Evolutionary conservation across 2,797 vertebrate genomes (phyloP), one percentile per base, ranked within the genome.

Genomic region (Anniella stebbinsi): DNA sequence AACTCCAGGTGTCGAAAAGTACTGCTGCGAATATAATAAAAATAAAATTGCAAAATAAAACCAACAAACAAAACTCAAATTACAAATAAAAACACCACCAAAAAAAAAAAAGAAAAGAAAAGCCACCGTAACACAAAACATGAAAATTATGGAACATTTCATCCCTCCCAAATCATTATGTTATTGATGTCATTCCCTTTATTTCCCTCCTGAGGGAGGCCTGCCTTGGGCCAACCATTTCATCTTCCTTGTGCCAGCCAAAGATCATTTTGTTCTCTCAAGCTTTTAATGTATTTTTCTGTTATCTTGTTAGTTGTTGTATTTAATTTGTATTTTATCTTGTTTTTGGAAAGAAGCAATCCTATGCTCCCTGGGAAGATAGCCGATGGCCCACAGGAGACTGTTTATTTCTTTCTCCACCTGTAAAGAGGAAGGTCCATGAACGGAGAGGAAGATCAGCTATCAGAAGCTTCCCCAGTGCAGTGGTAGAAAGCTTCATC

Each of bases 21-120:
- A 89, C 91, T 95, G 89, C 94, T 96, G 92, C 92, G 92, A 97
- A 93, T 57, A 95, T 89, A 72, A n/a, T 2, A 89, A 70, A 45
- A 38, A 18, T 21, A 80, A 57, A n/a, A 90, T 88, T 88, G 90
- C 57, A 69, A 85, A 72, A 4, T 41, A 57, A 12, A 0, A 57
- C 15, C 78, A 57, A 80, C 9, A 54, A 17, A 57, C 36, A 23
- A 2, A 23, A 41, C 57, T 57, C 87, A 88, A 1, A 83, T 41
- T 25, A 6, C 54, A 36, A n/a, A n/a, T n/a, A n/a, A n/a, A n/a
- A n/a, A n/a, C n/a, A n/a, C n/a, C n/a, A n/a, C n/a, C n/a, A n/a
- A n/a, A n/a, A n/a, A n/a, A n/a, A n/a, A n/a, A n/a, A n/a, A n/a
- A n/a, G n/a, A n/a, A n/a, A 57, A 80, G 2, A 92, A 57, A 17